Evolutionary conservation across 2,113 vertebrate species (phyloP), one percentile per base, ranked within the genome.

Genomic region (Xenopus laevis): DNA sequence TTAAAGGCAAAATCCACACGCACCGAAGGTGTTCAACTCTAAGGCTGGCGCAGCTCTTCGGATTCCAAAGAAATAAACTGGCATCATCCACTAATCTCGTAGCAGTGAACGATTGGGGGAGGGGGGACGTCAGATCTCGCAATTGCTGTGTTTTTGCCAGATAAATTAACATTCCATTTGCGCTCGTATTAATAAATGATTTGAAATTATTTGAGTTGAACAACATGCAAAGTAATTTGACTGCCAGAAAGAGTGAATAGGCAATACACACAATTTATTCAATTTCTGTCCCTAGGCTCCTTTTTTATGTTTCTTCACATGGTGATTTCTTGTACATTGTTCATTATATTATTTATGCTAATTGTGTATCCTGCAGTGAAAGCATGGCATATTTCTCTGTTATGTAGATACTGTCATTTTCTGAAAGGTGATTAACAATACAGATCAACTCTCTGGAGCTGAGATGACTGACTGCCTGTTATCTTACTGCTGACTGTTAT

Each of bases 161-260:
- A 6, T n/a, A 40, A 64, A 64, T 30, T 64, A 45, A 65, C 27
- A 65, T 65, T 65, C 40, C 30, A 40, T 46, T 46, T 45, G 17
- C 63, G 18, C 63, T 20, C 40, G 20, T 46, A 65, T 65, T 65
- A 65, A 65, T 46, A n/a, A 65, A 44, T 46, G 33, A 45, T 65
- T 16, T 50, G 33, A 40, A 40, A 40, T 40, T 40, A 40, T 50
- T 50, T 13, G 11, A 12, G 47, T 50, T 50, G 15, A 44, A 17
- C 63, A 65, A 20, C 17, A 10, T 20, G 40, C 33, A 65, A 33
- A 40, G 40, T 46, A 45, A 64, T 30, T 13, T 7, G 59, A 23
- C 10, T 10, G 23, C 20, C 20, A 27, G 59, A 13, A 61, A 61
- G 23, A 30, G 20, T 23, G 59, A 27, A 61, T 61, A 61, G 23